Percentiles rank a stretch among this genome's conserved stretches.
These are phyloP conservation scores for Danio kyathit DNA, from an alignment of 2,797 vertebrate species.

Conservation along the genomic window DNA sequence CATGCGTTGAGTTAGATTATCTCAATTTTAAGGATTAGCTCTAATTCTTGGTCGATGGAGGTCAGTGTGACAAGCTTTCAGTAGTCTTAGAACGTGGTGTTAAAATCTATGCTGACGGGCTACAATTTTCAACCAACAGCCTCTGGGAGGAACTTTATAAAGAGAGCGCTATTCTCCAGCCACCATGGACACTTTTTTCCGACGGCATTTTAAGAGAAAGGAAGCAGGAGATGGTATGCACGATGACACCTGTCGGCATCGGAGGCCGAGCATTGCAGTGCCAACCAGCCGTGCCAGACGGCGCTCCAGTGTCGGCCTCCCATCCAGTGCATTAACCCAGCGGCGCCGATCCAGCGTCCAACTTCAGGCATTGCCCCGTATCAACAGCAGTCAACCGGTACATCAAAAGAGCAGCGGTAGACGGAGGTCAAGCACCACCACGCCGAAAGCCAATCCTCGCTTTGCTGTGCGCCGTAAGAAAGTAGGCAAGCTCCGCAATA, in stretches of 20 bases:
- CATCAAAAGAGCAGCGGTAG: slow-evolving; percentile 61
- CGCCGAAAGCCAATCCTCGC: slow-evolving; percentile 83
- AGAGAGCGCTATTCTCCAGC: slow-evolving; percentile 13
- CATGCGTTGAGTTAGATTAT: slow-evolving; percentile 2
- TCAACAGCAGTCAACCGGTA: slow-evolving; percentile 44
- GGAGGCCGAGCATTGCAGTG: slow-evolving; percentile 76
- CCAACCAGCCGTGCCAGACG: slow-evolving; percentile 88
- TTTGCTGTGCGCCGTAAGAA: slow-evolving; percentile 77
- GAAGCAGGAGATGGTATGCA: slow-evolving; percentile 43
- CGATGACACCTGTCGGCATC: slow-evolving; percentile 55
- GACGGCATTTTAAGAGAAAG: slow-evolving; percentile 88
- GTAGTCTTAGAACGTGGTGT: background rate
- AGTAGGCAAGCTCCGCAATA: slow-evolving; percentile 66
- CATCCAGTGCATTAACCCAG: slow-evolving; percentile 79
- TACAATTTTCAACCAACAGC: slow-evolving; percentile 83
- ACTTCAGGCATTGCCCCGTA: slow-evolving; percentile 56
- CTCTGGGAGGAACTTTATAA: slow-evolving; percentile 31
- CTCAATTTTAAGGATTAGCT: slow-evolving; percentile 7
- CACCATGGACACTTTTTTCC: slow-evolving; percentile 92
- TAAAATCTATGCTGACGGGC: slow-evolving; percentile 59
- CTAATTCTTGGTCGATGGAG: background rate
- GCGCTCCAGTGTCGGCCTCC: slow-evolving; percentile 83
- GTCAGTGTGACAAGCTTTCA: slow-evolving; percentile 18
- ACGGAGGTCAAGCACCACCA: slow-evolving; percentile 87
- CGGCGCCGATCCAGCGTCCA: slow-evolving; percentile 80